Evolutionary conservation across 2,888 invertebrate genomes (phyloP), one percentile per base, ranked within the genome.

Genomic region (Electrophaes corylata): DNA sequence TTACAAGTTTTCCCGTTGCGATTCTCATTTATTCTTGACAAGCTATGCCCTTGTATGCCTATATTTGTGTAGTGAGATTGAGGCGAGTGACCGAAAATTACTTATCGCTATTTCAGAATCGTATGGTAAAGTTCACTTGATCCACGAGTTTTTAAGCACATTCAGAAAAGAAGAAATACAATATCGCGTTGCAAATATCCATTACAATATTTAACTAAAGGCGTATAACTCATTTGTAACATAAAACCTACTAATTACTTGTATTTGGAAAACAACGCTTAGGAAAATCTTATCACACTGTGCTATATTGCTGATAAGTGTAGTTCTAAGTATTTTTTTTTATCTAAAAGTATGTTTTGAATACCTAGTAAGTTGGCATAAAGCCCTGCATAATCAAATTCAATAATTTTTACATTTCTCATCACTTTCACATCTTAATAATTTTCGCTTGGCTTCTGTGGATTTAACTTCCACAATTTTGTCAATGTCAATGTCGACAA

Each of bases 71-170:
- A 20, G 46, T 20, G 16, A 12, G 3, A 2, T 47, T 35, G 35
- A 48, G 39, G 11, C 39, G 14, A 26, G 39, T 39, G 39, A 37
- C 14, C 48, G 23, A 39, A 23, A 16, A 37, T 19, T 37, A 11
- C 37, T 11, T 16, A 4, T 26, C 26, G 18, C 12, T 18, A 11
- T 46, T 46, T 33, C 26, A 4, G 43, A 26, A 6, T 8, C 6
- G 11, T 44, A n/a, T 31, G 3, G 6, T 26, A 43, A 35, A 35
- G 44, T 44, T 35, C 37, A 51, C 51, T 44, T 43, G 51, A 11
- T 23, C 10, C 11, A 35, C 43, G 10, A 37, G 51, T 51, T 44
- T 44, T 44, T 44, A 26, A 16, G 29, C 31, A 18, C 26, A 29
- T 29, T 40, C 37, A 35, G 1, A 6, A 35, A 12, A 14, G 35